phyloP scores from a whole-genome alignment of 1,140 invertebrate genomes.

The Drosophila virilis region DNA sequence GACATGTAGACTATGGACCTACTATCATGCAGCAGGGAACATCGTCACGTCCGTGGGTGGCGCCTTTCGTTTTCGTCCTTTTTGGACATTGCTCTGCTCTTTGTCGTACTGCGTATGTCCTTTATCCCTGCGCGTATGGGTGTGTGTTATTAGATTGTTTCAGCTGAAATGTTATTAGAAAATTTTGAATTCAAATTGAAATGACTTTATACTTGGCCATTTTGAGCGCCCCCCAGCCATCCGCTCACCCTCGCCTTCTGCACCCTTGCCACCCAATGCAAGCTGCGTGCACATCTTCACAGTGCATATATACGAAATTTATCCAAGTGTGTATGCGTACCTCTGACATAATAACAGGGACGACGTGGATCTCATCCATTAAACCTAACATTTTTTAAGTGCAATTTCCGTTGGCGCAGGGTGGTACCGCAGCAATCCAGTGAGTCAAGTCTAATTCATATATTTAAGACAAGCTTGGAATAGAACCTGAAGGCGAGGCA shows the following conservation, averaged over 20 bases:
- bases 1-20: neutral
- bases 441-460: too few species aligned
- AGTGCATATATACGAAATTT: constrained; percentile 34
- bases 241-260: constrained; percentile 5
- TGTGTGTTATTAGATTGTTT: constrained; percentile 80
- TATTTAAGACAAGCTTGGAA: too few species aligned
- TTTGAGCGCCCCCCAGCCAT: constrained; percentile 11
- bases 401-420: constrained; percentile 66
- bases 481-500: too few species aligned
- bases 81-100: constrained; percentile 49
- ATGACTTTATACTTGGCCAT: constrained; percentile 73
- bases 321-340: constrained; percentile 11
- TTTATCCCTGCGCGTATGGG: constrained; percentile 13
- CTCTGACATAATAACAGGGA: constrained; percentile 29
- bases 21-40: constrained; percentile 26
- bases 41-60: constrained; percentile 59
- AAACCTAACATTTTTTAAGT: constrained; percentile 68
- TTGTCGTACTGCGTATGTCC: constrained; percentile 21
- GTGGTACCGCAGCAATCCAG: neutral
- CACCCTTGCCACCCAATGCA: constrained; percentile 8
- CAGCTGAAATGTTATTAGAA: constrained; percentile 81
- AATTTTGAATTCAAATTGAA: constrained; percentile 83
- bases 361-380: constrained; percentile 65
- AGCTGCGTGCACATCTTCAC: constrained; percentile 59
- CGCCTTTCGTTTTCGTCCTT: constrained; percentile 71